Evolutionary conservation across 2,888 invertebrate species (phyloP).

Genomic region (Dermolepida albohirtum): DNA sequence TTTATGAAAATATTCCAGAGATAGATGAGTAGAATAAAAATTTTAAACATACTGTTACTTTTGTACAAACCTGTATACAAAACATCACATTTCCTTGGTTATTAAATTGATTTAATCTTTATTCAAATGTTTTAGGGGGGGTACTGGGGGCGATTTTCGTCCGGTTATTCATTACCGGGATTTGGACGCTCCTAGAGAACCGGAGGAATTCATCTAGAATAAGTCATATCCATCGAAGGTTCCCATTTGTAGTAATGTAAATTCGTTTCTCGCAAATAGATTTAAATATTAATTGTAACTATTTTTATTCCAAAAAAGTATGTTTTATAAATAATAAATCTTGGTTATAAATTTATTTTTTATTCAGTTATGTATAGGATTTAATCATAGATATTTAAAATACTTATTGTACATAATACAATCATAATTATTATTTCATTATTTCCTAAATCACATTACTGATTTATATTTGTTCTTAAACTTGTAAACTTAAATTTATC

Average conservation of each 20-base stretch:
- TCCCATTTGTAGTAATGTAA: constrained; percentile 32
- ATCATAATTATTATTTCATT: too few relatives aligned
- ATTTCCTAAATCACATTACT: too few relatives aligned
- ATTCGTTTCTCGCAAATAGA: constrained; percentile 34
- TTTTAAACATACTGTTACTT: background rate
- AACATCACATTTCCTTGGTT: background rate
- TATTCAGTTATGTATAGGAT: background rate
- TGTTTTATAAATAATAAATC: constrained; percentile 33
- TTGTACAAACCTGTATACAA: background rate
- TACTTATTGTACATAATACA: too few relatives aligned
- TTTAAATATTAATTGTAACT: constrained; percentile 34
- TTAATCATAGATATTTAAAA: too few relatives aligned
- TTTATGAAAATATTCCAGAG: too few relatives aligned
- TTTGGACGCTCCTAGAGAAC: constrained; percentile 92
- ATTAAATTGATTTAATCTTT: background rate
- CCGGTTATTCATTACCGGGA: constrained; percentile 93
- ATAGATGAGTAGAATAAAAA: too few relatives aligned
- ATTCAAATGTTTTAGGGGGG: constrained; percentile 73
- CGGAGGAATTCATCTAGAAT: constrained; percentile 83
- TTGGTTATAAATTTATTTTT: constrained; percentile 33
- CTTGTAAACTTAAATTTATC: too few relatives aligned
- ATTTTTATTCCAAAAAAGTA: constrained; percentile 30
- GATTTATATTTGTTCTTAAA: too few relatives aligned
- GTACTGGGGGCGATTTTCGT: constrained; percentile 82
- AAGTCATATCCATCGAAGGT: background rate